phyloP scores from a whole-genome alignment of 2,797 vertebrate species.

The Lutjanus campechanus region DNA sequence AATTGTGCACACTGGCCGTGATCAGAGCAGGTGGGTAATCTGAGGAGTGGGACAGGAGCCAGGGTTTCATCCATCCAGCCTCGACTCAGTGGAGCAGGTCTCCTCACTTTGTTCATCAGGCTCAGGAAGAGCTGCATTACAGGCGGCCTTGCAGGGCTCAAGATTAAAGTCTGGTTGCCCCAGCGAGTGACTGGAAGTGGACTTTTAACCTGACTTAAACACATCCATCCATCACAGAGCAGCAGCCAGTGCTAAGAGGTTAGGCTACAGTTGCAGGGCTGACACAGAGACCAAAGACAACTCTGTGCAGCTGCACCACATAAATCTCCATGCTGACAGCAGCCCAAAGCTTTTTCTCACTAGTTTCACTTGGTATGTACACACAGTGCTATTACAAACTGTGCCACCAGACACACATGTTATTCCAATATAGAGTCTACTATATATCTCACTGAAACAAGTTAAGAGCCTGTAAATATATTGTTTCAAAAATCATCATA shows the following conservation, averaged over 20 bases:
- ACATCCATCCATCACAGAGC: conserved; percentile 72
- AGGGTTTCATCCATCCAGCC: conserved; percentile 58
- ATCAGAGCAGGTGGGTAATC: conserved; percentile 71
- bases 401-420: conserved; percentile 52
- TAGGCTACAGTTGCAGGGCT: conserved; percentile 74
- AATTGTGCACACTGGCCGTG: conserved; percentile 40
- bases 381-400: conserved; percentile 29
- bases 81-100: conserved; percentile 69
- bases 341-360: conserved; percentile 61
- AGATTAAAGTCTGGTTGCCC: conserved; percentile 69
- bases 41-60: conserved; percentile 62
- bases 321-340: conserved; percentile 84
- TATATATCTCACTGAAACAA: conserved; percentile 33
- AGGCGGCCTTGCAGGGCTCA: conserved; percentile 43
- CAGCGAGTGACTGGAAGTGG: conserved; percentile 64
- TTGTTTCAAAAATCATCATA: no score
- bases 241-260: conserved; percentile 66
- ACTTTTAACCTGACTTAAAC: conserved; percentile 78
- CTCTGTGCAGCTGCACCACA: conserved; percentile 82
- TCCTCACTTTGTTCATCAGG: conserved; percentile 69
- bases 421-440: conserved; percentile 6
- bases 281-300: conserved; percentile 75
- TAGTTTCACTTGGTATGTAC: conserved; percentile 47
- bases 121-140: conserved; percentile 57
- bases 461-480: neutral